phyloP scores from a whole-genome alignment of 2,888 invertebrate genomes.

The Sphaerophoria rueppellii region DNA sequence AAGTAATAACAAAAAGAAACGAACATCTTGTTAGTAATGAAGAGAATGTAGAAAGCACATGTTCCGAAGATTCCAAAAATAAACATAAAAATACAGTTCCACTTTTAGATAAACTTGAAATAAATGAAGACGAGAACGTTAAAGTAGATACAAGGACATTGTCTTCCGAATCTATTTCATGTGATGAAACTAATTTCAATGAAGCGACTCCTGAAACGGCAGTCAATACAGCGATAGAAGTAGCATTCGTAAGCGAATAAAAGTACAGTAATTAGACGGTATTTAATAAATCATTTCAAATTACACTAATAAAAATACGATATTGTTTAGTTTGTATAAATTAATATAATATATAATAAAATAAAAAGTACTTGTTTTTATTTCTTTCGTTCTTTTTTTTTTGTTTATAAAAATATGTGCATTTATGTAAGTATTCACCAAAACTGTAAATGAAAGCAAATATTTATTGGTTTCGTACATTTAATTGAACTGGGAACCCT shows the following conservation, averaged over 20 bases:
- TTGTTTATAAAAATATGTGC: too few relatives aligned
- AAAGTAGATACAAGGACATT: conserved; percentile 73
- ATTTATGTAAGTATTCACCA: too few relatives aligned
- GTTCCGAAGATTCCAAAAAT: conserved; percentile 54
- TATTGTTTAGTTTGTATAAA: too few relatives aligned
- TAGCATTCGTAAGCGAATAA: conserved; percentile 82
- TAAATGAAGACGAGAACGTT: conserved; percentile 55
- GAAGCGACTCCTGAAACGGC: conserved; percentile 62
- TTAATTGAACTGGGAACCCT: too few relatives aligned
- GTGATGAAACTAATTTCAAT: conserved; percentile 60
- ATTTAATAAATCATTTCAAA: too few relatives aligned
- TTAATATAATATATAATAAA: too few relatives aligned
- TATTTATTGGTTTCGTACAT: too few relatives aligned
- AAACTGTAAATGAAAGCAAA: too few relatives aligned
- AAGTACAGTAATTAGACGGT: neutral
- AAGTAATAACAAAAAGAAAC: conserved; percentile 71
- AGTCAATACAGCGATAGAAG: conserved; percentile 78
- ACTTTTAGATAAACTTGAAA: conserved; percentile 50
- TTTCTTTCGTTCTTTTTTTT: too few relatives aligned
- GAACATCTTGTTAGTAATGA: conserved; percentile 47
- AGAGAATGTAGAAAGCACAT: conserved; percentile 26
- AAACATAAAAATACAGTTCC: conserved; percentile 42
- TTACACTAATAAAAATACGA: too few relatives aligned
- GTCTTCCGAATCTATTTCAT: conserved; percentile 73
- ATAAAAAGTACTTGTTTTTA: too few relatives aligned